These are phyloP conservation scores for Megalops cyprinoides DNA, from an alignment of 2,797 vertebrate genomes.

Conservation along the genomic window DNA sequence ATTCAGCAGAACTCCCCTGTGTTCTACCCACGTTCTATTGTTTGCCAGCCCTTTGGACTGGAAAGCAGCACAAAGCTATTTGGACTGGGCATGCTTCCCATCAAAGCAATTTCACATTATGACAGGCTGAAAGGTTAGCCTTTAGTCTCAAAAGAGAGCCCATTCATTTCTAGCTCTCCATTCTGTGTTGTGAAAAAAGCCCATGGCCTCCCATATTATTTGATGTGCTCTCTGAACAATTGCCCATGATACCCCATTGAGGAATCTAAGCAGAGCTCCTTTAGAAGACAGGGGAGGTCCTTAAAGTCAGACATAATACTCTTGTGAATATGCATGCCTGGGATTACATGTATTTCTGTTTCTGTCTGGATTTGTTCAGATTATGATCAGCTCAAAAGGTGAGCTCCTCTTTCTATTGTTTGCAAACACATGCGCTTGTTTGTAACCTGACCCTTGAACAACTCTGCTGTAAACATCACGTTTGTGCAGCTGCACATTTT, in stretches of 20 bases:
- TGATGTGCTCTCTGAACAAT: constrained; percentile 61
- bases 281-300: constrained; percentile 60
- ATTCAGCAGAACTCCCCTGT: constrained; percentile 46
- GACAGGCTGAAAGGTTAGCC: constrained; percentile 66
- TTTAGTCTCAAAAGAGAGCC: constrained; percentile 62
- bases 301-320: constrained; percentile 56
- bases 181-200: constrained; percentile 57
- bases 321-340: constrained; percentile 49
- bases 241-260: constrained; percentile 55
- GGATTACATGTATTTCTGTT: constrained; percentile 2
- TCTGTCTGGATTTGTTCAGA: constrained; percentile 34
- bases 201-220: constrained; percentile 60
- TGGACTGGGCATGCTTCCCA: constrained; percentile 62
- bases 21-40: constrained; percentile 35
- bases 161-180: constrained; percentile 60
- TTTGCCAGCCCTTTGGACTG: constrained; percentile 41
- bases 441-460: neutral
- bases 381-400: neutral
- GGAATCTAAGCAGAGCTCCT: constrained; percentile 54
- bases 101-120: constrained; percentile 67
- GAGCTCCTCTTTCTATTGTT: neutral
- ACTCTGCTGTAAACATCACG: neutral
- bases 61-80: constrained; percentile 56
- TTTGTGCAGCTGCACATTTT: neutral
- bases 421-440: neutral